These are phyloP conservation scores for Virgularia gustaviana DNA, from an alignment of 92 coral and sea anemone genomes.

Conservation along the genomic window DNA sequence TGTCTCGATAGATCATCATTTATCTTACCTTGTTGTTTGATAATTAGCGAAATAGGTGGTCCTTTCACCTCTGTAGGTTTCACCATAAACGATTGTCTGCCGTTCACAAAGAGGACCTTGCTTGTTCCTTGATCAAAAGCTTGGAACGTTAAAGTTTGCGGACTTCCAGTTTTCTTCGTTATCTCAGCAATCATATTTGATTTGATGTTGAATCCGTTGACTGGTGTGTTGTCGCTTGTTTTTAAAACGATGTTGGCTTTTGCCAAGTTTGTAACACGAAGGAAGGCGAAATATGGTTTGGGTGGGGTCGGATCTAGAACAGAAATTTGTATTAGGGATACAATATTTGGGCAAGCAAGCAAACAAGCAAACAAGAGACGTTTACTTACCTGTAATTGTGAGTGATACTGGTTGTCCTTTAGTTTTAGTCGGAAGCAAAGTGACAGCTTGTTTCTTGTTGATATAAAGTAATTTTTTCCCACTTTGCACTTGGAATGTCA, in stretches of 20 bases:
- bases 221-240: constrained; percentile 78
- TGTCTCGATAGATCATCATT: too few species aligned
- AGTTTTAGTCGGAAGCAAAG: constrained; percentile 56
- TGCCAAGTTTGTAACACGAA: constrained; percentile 70
- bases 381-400: constrained; percentile 58
- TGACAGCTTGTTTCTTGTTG: constrained; percentile 53
- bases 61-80: constrained; percentile 61
- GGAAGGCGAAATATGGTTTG: constrained; percentile 59
- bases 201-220: constrained; percentile 66
- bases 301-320: constrained; percentile 67
- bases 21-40: constrained; percentile 70
- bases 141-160: constrained; percentile 47
- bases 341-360: background rate
- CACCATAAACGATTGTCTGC: constrained; percentile 48
- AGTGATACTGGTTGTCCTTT: constrained; percentile 45
- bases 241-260: constrained; percentile 61
- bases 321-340: background rate
- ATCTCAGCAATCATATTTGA: constrained; percentile 67
- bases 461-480: constrained; percentile 52
- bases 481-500: constrained; percentile 62
- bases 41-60: constrained; percentile 45
- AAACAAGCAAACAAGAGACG: background rate
- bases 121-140: constrained; percentile 59
- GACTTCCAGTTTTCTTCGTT: constrained; percentile 63
- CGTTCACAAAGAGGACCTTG: constrained; percentile 60